These are phyloP conservation scores for Sinella curviseta DNA, from an alignment of 1,140 invertebrate species.

Conservation along the genomic window DNA sequence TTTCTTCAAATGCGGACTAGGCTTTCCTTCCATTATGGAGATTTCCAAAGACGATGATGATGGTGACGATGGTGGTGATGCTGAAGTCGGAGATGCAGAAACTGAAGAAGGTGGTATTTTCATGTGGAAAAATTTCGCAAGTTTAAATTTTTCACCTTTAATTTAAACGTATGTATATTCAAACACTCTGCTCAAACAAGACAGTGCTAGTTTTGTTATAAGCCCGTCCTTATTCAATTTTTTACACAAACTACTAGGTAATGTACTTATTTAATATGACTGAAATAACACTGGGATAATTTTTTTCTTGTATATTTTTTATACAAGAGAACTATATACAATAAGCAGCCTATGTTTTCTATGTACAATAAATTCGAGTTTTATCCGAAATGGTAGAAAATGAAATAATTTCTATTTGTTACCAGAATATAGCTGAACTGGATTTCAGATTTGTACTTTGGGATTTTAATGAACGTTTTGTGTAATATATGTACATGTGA, in stretches of 20 bases:
- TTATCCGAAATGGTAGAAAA: neutral
- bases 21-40: slow-evolving; percentile 44
- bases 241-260: no score
- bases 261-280: no score
- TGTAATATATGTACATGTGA: no score
- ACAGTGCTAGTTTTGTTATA: no score
- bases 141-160: neutral
- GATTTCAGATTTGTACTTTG: neutral
- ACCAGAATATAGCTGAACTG: neutral
- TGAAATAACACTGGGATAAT: slow-evolving; percentile 1
- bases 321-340: neutral
- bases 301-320: neutral
- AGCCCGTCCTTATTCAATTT: no score
- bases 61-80: neutral
- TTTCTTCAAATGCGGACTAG: slow-evolving; percentile 72
- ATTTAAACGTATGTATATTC: neutral
- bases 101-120: neutral
- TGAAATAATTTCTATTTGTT: neutral
- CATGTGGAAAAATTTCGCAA: neutral
- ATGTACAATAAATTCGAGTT: neutral
- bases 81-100: neutral
- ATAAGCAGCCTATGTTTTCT: no score
- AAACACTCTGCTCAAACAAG: neutral
- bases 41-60: neutral
- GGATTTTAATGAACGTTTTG: neutral